phyloP scores from a whole-genome alignment of 1,140 invertebrate genomes.

The Aphelinus certus region DNA sequence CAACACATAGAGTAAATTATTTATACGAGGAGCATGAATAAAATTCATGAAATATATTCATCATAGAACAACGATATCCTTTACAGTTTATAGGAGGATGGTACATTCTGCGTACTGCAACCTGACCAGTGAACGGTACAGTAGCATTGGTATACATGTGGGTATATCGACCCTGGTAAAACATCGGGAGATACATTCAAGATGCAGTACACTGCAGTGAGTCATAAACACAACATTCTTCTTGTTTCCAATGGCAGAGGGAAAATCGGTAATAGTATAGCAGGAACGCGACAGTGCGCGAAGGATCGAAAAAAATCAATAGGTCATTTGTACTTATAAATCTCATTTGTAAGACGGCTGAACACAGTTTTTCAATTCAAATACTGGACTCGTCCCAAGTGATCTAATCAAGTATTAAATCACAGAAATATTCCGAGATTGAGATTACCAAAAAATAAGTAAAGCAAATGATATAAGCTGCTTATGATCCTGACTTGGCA shows the following conservation, averaged over 20 bases:
- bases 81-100: not conserved
- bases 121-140: not conserved
- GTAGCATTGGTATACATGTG: not conserved
- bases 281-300: slow-evolving; percentile 38
- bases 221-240: slow-evolving; percentile 5
- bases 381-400: no score
- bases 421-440: no score
- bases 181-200: slow-evolving; percentile 1
- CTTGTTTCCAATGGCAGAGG: slow-evolving; percentile 31
- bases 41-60: not conserved
- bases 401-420: no score
- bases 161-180: not conserved
- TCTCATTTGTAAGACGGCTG: slow-evolving; percentile 40
- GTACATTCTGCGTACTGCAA: not conserved
- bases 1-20: no score
- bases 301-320: slow-evolving; percentile 33
- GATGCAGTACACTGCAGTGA: slow-evolving; percentile 38
- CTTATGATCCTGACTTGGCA: slow-evolving; percentile 40
- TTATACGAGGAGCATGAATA: no score
- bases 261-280: slow-evolving; percentile 17
- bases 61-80: not conserved
- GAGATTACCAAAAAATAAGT: no score
- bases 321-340: not conserved
- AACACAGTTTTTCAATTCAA: slow-evolving; percentile 26
- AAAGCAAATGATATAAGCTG: slow-evolving; percentile 19